These are phyloP conservation scores for Silurus aristotelis DNA, from an alignment of 2,797 vertebrate species.

Conservation along the genomic window DNA sequence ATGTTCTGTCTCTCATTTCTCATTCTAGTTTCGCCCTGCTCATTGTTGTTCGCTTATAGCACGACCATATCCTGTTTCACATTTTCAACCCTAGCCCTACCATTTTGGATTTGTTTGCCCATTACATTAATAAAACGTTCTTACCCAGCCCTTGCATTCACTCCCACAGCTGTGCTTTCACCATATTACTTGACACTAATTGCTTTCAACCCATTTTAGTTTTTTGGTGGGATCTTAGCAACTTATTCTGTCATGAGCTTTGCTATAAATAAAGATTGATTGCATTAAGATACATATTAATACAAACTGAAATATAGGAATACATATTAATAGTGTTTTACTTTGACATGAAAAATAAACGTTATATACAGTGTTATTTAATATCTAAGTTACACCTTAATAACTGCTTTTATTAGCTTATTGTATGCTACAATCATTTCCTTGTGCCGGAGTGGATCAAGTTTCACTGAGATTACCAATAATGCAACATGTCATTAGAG, in stretches of 20 bases:
- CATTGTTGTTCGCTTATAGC: no score
- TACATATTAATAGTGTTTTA: background rate
- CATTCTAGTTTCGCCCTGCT: no score
- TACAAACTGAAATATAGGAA: background rate
- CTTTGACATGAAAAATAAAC: background rate
- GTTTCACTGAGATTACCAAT: background rate
- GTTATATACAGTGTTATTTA: background rate
- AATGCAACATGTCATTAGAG: background rate
- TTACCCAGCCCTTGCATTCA: no score
- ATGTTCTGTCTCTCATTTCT: no score
- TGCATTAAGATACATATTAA: background rate
- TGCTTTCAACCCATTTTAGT: background rate
- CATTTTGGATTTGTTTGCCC: no score
- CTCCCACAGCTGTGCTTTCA: no score
- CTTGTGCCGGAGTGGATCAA: background rate
- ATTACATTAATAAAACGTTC: no score
- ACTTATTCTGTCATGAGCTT: background rate
- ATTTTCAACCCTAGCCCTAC: no score
- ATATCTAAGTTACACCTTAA: background rate
- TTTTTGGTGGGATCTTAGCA: background rate
- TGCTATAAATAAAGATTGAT: background rate
- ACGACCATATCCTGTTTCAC: no score
- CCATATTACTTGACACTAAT: background rate
- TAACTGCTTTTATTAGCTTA: background rate
- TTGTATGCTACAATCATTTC: background rate